Evolutionary conservation across 2,113 vertebrate species (phyloP).

Genomic region (Hystrix brachyura): DNA sequence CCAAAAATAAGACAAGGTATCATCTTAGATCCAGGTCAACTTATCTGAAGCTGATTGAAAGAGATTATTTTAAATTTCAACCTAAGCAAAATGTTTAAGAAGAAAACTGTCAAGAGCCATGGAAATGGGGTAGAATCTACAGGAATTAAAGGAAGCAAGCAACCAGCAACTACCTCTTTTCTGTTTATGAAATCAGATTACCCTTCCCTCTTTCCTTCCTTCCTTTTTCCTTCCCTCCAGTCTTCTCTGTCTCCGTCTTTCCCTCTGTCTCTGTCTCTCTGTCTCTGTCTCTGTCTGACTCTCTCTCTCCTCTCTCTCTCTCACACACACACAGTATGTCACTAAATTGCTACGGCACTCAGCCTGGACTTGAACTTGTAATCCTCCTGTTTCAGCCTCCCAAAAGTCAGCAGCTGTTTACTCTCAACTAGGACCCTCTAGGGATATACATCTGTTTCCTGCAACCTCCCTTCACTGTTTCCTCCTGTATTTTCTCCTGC

Average conservation of each 20-base stretch:
- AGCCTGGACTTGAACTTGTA: background rate
- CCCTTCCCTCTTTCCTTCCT: background rate
- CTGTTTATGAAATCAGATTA: background rate
- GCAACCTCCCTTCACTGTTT: background rate
- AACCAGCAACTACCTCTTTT: background rate
- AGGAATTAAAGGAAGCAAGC: conserved; percentile 2
- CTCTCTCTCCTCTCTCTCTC: no score
- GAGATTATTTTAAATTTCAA: background rate
- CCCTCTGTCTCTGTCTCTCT: no score
- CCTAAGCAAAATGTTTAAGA: background rate
- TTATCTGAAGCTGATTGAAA: background rate
- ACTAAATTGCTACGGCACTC: background rate
- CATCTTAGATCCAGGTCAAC: background rate
- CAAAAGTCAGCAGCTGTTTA: background rate
- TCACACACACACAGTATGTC: no score
- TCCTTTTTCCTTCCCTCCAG: no score
- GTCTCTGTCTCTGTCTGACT: background rate
- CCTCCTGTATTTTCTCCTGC: background rate
- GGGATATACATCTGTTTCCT: no score
- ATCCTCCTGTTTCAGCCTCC: background rate
- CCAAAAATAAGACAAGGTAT: background rate
- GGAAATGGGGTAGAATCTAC: background rate
- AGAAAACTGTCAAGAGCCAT: background rate
- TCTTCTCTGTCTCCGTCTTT: background rate
- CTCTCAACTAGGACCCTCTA: rapidly evolving